These are phyloP conservation scores for Tachysurus fulvidraco DNA, from an alignment of 2,113 vertebrate genomes.

Conservation along the genomic window DNA sequence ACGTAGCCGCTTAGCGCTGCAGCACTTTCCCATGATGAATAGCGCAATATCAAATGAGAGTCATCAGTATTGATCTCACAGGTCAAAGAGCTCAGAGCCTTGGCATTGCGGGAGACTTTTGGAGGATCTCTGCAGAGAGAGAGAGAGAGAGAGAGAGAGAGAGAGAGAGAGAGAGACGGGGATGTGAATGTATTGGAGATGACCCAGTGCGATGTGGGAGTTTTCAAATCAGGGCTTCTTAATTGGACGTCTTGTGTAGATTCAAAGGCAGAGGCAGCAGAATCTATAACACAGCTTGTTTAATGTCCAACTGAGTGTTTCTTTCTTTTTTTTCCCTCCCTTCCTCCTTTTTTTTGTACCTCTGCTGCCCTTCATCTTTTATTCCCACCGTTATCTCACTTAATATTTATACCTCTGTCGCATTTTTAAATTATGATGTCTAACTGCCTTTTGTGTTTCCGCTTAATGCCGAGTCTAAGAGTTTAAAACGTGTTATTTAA, in stretches of 20 bases:
- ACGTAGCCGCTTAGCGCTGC: not conserved
- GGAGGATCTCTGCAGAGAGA: not conserved
- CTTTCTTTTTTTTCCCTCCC: too few relatives aligned
- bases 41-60: slow-evolving; percentile 23
- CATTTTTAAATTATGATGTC: not conserved
- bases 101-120: not conserved
- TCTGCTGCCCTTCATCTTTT: not conserved
- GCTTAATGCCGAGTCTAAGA: too few relatives aligned
- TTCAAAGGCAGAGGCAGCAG: slow-evolving; percentile 47
- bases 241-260: slow-evolving; percentile 61
- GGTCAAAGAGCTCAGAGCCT: slow-evolving; percentile 20
- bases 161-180: not conserved
- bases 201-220: not conserved
- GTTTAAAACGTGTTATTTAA: too few relatives aligned
- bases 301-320: slow-evolving; percentile 47
- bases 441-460: not conserved
- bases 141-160: not conserved
- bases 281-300: slow-evolving; percentile 61
- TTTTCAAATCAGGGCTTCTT: slow-evolving; percentile 58
- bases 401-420: not conserved
- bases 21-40: slow-evolving; percentile 21
- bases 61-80: slow-evolving; percentile 27
- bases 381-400: not conserved
- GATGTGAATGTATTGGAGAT: not conserved
- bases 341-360: not conserved